These are phyloP conservation scores for Parthenolecanium corni DNA, from an alignment of 2,888 invertebrate species.

Conservation along the genomic window DNA sequence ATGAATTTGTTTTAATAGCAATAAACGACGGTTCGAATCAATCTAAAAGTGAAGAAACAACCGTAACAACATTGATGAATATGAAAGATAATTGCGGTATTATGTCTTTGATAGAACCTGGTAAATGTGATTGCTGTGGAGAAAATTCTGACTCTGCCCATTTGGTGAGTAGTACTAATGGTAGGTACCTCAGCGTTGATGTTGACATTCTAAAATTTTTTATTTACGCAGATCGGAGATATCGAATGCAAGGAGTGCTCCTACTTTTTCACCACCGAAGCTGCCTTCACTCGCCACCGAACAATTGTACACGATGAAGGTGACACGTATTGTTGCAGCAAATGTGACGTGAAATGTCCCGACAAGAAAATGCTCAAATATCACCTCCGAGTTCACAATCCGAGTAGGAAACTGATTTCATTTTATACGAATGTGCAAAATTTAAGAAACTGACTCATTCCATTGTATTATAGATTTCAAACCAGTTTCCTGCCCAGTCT, in stretches of 20 bases:
- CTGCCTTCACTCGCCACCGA: constrained; percentile 53
- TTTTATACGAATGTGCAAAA: too few species aligned
- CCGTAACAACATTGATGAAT: background rate
- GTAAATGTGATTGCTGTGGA: constrained; percentile 47
- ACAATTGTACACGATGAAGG: constrained; percentile 57
- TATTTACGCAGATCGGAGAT: constrained; percentile 41
- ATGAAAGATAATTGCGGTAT: constrained; percentile 8
- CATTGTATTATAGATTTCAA: constrained; percentile 17
- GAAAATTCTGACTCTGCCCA: constrained; percentile 48
- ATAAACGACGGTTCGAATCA: background rate
- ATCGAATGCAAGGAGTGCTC: constrained; percentile 51
- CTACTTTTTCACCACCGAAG: constrained; percentile 58
- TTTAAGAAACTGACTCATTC: too few species aligned
- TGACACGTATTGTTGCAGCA: constrained; percentile 50
- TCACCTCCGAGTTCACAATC: constrained; percentile 54
- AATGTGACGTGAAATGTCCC: constrained; percentile 56
- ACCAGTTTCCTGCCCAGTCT: constrained; percentile 48
- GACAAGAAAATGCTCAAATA: constrained; percentile 49
- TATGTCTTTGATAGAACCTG: constrained; percentile 30
- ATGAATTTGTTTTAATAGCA: background rate
- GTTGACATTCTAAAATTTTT: constrained; percentile 10
- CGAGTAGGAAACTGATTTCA: constrained; percentile 37
- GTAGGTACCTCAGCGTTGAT: background rate
- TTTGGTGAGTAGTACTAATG: constrained; percentile 37
- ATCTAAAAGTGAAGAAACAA: background rate